Conservation (phyloP, 2,113 vertebrate genomes). For the Mormyrus iriodes region DNA sequence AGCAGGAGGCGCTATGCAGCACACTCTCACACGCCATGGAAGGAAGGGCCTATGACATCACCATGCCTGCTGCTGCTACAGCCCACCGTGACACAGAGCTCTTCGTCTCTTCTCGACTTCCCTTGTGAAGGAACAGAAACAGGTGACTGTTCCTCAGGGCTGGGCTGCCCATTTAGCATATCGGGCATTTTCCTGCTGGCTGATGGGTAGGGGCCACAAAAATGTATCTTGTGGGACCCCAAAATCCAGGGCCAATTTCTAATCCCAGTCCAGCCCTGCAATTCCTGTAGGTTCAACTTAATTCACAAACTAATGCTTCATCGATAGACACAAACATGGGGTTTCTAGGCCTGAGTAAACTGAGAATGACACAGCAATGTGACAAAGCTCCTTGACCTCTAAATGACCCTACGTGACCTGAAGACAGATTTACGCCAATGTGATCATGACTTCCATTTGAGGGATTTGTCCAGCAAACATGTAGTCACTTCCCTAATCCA, state of each 20-base stretch:
- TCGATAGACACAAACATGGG: neutral
- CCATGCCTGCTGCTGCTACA: neutral
- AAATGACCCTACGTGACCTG: constrained; percentile 7
- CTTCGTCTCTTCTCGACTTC: neutral
- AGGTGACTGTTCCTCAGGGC: neutral
- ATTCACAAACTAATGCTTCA: neutral
- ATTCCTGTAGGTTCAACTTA: neutral
- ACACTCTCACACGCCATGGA: neutral
- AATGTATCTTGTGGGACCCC: neutral
- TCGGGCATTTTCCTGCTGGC: neutral
- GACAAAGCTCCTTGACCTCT: neutral
- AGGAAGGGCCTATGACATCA: neutral
- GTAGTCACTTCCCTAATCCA: constrained; percentile 19
- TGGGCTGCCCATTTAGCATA: neutral
- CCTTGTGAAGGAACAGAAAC: neutral
- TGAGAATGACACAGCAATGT: neutral
- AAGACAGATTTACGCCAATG: constrained; percentile 17
- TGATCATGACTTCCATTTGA: neutral
- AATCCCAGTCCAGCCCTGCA: neutral
- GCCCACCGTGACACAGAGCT: neutral
- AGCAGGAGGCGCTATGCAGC: neutral
- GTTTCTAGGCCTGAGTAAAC: neutral
- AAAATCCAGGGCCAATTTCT: neutral
- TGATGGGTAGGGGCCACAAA: neutral
- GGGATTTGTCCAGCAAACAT: constrained; percentile 14